Base-by-base conservation (phyloP, 2,113 vertebrate species). In the Anas platyrhynchos region DNA sequence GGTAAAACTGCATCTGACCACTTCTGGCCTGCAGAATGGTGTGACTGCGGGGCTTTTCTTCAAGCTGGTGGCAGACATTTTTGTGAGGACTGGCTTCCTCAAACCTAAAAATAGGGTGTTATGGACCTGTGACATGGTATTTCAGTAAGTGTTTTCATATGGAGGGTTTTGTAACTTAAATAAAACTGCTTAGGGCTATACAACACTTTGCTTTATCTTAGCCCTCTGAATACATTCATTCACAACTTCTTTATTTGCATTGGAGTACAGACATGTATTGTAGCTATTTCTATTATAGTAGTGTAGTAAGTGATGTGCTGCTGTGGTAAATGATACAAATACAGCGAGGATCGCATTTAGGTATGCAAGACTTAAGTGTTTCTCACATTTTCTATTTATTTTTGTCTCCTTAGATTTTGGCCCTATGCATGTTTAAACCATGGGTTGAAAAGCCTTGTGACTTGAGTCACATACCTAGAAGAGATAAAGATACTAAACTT, bases 381-480 rank as follows among this genome's bases (percentile, higher is more conserved):
- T n/a, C 62, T 91, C 43, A 79, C 6, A 0, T 20, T 91, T 89
- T 65, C 34, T 66, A 20, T 61, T 56, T 81, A 55, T 50, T 86
- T 66, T 73, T 86, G 59, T 91, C 48, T 84, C 18, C 43, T 52
- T 92, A 65, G 78, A 56, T 65, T 87, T 68, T 71, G 34, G 79
- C 32, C 29, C 34, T 66, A 83, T 91, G 34, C 31, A 76, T 79
- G 61, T 86, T 84, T 75, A 71, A 84, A 55, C 65, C 27, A 10
- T 69, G 54, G 6, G n/a, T 89, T 96, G 50, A 91, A 91, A 96
- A 81, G 59, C 68, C 61, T 92, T 81, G 46, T 84, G 43, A 91
- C 77, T 89, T 71, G 65, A 81, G 46, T 91, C 46, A 48, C 46
- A 80, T 89, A 50, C 52, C 16, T 81, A 13, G 44, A 46, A 46